Evolutionary conservation across 2,797 vertebrate species (phyloP), one percentile per base, ranked within the genome.

Genomic region (Alcedo quadribrachys): DNA sequence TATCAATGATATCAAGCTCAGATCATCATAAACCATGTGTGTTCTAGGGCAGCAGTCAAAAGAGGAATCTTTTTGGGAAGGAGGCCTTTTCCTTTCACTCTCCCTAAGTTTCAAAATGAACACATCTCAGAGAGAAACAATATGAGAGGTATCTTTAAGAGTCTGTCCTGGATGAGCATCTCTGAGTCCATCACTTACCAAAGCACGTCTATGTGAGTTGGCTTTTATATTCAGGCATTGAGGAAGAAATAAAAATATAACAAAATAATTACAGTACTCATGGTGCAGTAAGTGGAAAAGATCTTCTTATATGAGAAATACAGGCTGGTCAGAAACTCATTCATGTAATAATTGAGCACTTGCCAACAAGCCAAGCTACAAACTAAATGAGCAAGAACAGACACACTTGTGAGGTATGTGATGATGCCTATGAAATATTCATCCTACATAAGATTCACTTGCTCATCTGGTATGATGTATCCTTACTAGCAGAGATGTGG

Each of bases 241-340:
- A 75, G 69, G 62, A 87, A 80, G 53, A 85, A 89, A 82, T 16
- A 73, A 83, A 83, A 81, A 76, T 24, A 33, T 12, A 83, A 83
- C 73, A 33, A 85, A 73, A 87, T 73, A 85, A 93, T 85, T 53
- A 93, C 30, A 58, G 30, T 78, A 51, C 40, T 78, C 58, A 71
- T 77, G 35, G 16, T 33, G 32, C 16, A 48, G 58, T 62, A 66
- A 17, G 33, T n/a, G 48, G 58, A 57, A 21, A 63, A 40, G 21
- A 28, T 14, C 25, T 16, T 80, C 54, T 62, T 51, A 42, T 27
- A 69, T 62, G 48, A 95, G 55, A 89, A 91, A 84, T 13, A 76
- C 32, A 50, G 77, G 46, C 19, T 60, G 48, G 28, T 61, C 58
- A 89, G 88, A 93, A 88, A 78, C 40, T 62, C 51, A 51, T 51